Evolutionary conservation across 64 coral and sea anemone species (phyloP), one percentile per base, ranked within the genome.

Genomic region (Actinia tenebrosa): DNA sequence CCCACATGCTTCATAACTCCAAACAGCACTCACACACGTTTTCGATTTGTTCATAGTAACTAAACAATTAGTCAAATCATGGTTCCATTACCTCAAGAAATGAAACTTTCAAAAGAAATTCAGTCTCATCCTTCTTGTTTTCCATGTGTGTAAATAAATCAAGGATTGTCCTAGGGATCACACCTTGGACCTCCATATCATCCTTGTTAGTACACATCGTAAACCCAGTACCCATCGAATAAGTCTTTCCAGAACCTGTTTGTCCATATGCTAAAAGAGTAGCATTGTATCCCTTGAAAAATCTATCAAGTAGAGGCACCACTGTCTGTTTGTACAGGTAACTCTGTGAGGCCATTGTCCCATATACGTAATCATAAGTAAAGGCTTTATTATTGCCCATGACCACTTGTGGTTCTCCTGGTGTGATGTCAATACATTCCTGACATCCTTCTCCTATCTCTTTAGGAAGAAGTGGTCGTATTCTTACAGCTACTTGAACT

Each of bases 361-460:
- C 91, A 87, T 95, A 99, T 78, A 99, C 97, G 91, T 99, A 91
- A 86, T 99, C 97, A 55, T 92, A 99, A 10, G 97, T 95, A 46
- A 99, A 99, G 22, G 97, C 90, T 87, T 99, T 99, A 47, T 99
- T 85, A 22, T 90, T 90, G 17, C 97, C 88, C 26, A 99, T 91
- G 9, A 99, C 84, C 79, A 99, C 90, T 88, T 99, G 97, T 10
- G 90, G 88, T 25, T 95, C 88, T 18, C 89, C 91, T 25, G 97
- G 97, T 44, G 89, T 85, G 23, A 94, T 80, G 22, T 87, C 52
- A 19, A 99, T 95, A 25, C 97, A 99, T 52, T 93, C 88, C 44
- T 95, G 86, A 61, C 97, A 99, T 15, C 93, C 97, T 79, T 99
- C 93, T 27, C 88, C 86, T 2, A 83, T 86, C 88, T 99, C 97